A percentile compares a stretch with the other conserved stretches of the same genome.
Conservation (phyloP, 35 echinoderm and acorn worm species). For the Holothuria glaberrima region DNA sequence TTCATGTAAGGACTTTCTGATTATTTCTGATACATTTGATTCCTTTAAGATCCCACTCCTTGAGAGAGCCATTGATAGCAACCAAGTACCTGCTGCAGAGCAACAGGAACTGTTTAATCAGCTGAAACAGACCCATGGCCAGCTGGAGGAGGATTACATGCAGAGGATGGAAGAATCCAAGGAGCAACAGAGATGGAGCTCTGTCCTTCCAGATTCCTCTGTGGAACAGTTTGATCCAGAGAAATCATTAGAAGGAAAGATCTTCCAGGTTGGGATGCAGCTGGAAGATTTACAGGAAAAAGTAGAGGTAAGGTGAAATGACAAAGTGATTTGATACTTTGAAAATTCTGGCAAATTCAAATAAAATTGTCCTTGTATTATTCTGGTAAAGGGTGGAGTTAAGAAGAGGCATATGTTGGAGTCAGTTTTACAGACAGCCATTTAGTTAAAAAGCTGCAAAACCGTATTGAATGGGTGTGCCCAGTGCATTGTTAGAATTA, state of each 20-base stretch:
- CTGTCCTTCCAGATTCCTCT: constrained; percentile 42
- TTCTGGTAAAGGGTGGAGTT: too few relatives aligned
- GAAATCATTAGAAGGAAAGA: constrained; percentile 78
- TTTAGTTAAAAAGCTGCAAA: too few relatives aligned
- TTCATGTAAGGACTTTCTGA: too few relatives aligned
- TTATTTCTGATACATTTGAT: neutral
- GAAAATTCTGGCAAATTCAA: too few relatives aligned
- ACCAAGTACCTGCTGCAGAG: constrained; percentile 67
- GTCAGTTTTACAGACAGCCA: too few relatives aligned
- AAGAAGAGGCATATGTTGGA: too few relatives aligned
- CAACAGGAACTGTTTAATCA: constrained; percentile 71
- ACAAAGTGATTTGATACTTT: neutral
- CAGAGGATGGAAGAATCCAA: constrained; percentile 86
- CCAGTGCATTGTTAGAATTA: too few relatives aligned
- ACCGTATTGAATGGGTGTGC: too few relatives aligned
- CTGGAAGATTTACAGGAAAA: constrained; percentile 87
- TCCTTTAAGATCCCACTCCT: constrained; percentile 72
- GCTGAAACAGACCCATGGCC: constrained; percentile 63
- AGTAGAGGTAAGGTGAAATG: constrained; percentile 60
- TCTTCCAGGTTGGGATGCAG: constrained; percentile 94
- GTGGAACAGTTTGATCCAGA: constrained; percentile 86
- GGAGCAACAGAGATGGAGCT: constrained; percentile 63
- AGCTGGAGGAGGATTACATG: constrained; percentile 88
- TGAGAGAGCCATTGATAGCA: constrained; percentile 27
- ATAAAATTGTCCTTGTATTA: too few relatives aligned